A percentile compares a stretch with the other conserved stretches of the same genome.
Evolutionary conservation across 2,797 vertebrate species (phyloP).

Genomic region (Tragelaphus oryx): DNA sequence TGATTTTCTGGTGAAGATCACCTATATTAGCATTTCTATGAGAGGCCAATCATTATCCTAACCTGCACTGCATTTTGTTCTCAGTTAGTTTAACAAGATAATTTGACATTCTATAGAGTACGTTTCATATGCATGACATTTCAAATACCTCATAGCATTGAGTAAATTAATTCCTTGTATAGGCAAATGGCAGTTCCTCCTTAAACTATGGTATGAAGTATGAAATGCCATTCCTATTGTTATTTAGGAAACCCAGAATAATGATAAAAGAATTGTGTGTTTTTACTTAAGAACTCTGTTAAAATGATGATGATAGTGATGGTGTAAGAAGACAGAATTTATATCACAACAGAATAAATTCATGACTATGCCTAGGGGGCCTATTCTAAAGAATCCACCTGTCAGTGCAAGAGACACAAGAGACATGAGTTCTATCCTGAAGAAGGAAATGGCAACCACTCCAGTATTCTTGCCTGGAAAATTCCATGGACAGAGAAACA

Average conservation of each 20-base stretch:
- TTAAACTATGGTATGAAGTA: background rate
- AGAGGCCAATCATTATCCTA: background rate
- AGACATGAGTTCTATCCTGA: background rate
- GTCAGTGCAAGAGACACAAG: background rate
- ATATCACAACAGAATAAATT: background rate
- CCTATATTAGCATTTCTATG: background rate
- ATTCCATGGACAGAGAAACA: background rate
- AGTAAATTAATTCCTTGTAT: background rate
- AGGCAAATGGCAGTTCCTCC: slow-evolving; percentile 1
- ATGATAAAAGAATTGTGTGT: background rate
- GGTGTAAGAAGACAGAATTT: background rate
- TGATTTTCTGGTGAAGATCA: background rate
- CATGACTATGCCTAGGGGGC: background rate
- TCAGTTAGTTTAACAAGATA: slow-evolving; percentile 26
- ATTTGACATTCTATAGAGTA: slow-evolving; percentile 1
- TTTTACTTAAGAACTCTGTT: background rate
- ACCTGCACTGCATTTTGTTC: background rate
- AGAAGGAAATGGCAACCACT: background rate
- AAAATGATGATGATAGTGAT: slow-evolving; percentile 5
- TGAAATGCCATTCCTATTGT: background rate
- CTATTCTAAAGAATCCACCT: background rate
- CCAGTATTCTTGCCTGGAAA: background rate
- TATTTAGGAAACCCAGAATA: background rate
- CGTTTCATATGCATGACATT: background rate
- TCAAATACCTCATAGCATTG: background rate